phyloP scores from a whole-genome alignment of 2,113 vertebrate genomes.

The Mobula birostris region DNA sequence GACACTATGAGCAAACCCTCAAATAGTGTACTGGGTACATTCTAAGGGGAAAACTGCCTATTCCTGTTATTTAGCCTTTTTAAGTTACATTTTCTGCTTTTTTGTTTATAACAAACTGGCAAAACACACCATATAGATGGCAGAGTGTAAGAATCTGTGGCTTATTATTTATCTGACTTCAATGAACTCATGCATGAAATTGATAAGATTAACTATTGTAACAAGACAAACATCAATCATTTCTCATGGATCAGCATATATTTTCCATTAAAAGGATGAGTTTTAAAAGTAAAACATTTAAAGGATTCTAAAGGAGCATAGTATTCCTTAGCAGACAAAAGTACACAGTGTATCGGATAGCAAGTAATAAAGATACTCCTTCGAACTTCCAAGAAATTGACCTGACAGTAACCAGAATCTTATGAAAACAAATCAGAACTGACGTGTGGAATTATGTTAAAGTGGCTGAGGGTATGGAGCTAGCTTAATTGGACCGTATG shows the following conservation, averaged over 20 bases:
- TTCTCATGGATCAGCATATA: not conserved
- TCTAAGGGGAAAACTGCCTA: not conserved
- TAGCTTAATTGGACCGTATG: too few species aligned
- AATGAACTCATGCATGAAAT: not conserved
- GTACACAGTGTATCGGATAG: not conserved
- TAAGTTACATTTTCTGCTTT: not conserved
- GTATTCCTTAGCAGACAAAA: not conserved
- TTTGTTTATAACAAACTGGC: not conserved
- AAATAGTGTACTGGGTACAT: not conserved
- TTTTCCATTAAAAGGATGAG: not conserved
- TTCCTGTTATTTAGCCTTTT: not conserved
- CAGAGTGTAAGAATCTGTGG: not conserved
- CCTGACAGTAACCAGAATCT: not conserved
- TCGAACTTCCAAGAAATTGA: not conserved
- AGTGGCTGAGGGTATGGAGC: not conserved
- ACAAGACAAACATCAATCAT: not conserved
- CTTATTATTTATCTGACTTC: not conserved
- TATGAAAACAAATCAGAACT: not conserved
- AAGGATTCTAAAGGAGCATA: not conserved
- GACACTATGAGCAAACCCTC: not conserved
- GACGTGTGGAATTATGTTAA: not conserved
- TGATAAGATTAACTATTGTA: not conserved
- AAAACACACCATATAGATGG: not conserved
- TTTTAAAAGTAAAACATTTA: not conserved
- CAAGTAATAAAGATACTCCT: not conserved